Evolutionary conservation across 2,113 vertebrate genomes (phyloP).

Genomic region (Lynx canadensis): DNA sequence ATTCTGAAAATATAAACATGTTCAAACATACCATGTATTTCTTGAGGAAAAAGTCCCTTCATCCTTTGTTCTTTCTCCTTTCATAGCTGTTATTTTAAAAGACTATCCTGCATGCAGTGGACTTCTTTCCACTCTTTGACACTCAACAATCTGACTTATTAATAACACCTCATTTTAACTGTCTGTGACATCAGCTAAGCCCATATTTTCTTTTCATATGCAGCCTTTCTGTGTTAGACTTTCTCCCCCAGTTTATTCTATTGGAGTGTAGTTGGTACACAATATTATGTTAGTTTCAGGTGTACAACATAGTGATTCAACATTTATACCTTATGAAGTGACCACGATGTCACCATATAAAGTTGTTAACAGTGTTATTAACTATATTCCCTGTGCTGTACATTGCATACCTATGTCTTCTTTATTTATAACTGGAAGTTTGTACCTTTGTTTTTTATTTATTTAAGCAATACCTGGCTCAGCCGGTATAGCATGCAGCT

Average conservation of each 20-base stretch:
- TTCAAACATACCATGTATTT: not conserved
- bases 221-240: not conserved
- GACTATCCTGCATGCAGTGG: not conserved
- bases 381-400: not conserved
- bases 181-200: not conserved
- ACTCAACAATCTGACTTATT: not conserved
- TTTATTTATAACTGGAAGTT: not conserved
- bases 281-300: not conserved
- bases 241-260: not conserved
- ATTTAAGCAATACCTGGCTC: not conserved
- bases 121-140: not conserved
- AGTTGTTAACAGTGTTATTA: not conserved
- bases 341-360: not conserved
- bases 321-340: not conserved
- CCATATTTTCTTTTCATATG: not conserved
- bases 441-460: not conserved
- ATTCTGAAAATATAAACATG: not conserved
- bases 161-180: not conserved
- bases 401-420: not conserved
- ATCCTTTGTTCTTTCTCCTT: not conserved
- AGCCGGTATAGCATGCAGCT: not conserved
- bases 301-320: not conserved
- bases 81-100: slow-evolving; percentile 25
- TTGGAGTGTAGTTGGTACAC: not conserved
- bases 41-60: not conserved